Evolutionary conservation across 2,113 vertebrate genomes (phyloP).

Genomic region (Petromus typicus): DNA sequence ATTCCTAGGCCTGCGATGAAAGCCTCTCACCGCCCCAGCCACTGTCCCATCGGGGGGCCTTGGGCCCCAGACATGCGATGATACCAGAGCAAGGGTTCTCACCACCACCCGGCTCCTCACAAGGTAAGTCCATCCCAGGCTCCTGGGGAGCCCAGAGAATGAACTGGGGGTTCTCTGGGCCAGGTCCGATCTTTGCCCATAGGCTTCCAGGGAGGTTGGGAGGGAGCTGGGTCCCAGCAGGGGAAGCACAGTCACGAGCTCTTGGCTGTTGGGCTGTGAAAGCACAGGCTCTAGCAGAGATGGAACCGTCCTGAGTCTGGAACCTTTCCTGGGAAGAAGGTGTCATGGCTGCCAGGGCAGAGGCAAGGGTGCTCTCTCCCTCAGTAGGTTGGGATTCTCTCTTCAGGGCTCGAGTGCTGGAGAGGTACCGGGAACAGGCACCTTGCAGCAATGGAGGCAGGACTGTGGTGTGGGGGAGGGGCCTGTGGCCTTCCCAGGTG

Average conservation of each 20-base stretch:
- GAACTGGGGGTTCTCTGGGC: not conserved
- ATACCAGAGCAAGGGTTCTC: constrained; percentile 29
- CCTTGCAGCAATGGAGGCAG: not conserved
- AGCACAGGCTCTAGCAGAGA: not conserved
- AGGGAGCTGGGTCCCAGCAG: not conserved
- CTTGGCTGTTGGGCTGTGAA: not conserved
- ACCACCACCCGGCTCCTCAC: not conserved
- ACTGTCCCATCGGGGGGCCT: not conserved
- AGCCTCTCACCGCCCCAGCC: not conserved
- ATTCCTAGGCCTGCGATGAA: constrained; percentile 62
- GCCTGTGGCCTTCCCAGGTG: not conserved
- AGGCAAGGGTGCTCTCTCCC: not conserved
- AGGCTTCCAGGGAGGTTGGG: not conserved
- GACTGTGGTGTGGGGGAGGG: not conserved
- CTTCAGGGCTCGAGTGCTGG: not conserved
- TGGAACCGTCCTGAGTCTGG: not conserved
- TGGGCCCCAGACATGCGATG: constrained; percentile 56
- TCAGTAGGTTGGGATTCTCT: not conserved
- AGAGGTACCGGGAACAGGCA: not conserved
- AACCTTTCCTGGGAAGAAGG: not conserved
- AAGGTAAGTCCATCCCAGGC: constrained; percentile 57
- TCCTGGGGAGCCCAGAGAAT: not conserved
- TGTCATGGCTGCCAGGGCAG: not conserved
- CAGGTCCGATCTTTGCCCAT: not conserved
- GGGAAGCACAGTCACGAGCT: not conserved